Evolutionary conservation across 2,888 invertebrate species (phyloP).

Genomic region (Plagodis pulveraria): DNA sequence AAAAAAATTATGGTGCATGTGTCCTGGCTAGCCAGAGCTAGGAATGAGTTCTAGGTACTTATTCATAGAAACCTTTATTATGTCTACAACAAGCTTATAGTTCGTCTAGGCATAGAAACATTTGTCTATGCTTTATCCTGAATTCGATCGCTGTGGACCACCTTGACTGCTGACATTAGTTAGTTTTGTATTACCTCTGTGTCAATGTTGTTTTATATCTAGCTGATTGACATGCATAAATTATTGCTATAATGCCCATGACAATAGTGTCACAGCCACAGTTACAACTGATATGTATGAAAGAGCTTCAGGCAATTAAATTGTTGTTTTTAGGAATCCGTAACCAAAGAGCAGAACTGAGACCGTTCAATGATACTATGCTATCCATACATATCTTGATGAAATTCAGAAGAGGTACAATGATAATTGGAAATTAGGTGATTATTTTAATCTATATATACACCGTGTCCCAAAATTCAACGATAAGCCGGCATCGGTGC

Average conservation of each 20-base stretch:
- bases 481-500: too few species aligned
- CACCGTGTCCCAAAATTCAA: too few species aligned
- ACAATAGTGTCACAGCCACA: slow-evolving; percentile 14
- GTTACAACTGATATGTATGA: slow-evolving; percentile 5
- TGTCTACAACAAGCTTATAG: too few species aligned
- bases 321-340: background rate
- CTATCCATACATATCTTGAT: too few species aligned
- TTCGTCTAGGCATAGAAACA: too few species aligned
- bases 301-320: background rate
- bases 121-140: slow-evolving; percentile 4
- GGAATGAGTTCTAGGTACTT: too few species aligned
- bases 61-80: background rate
- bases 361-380: too few species aligned
- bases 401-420: too few species aligned
- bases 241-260: slow-evolving; percentile 4
- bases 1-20: too few species aligned
- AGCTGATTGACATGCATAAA: background rate
- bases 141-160: slow-evolving; percentile 15
- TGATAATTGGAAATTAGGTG: too few species aligned
- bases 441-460: too few species aligned
- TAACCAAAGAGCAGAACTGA: background rate
- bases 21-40: too few species aligned
- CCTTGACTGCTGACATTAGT: slow-evolving; percentile 35
- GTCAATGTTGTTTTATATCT: slow-evolving; percentile 12
- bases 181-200: slow-evolving; percentile 19